Evolutionary conservation across 2,888 invertebrate species (phyloP), one percentile per base, ranked within the genome.

Genomic region (Drosophila histrio): DNA sequence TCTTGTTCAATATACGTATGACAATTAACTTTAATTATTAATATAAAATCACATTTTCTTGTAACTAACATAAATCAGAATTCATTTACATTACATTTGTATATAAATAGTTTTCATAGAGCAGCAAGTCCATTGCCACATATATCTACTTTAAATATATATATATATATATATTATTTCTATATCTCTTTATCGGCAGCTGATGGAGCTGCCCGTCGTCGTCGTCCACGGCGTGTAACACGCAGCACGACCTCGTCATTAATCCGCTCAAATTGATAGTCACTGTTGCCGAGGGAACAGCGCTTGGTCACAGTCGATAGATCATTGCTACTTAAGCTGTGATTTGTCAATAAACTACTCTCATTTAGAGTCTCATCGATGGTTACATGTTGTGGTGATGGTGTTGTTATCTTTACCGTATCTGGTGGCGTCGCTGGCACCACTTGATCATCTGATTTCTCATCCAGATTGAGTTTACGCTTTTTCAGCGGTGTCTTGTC

Each of bases 261-360:
- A 8, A 89, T 61, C 13, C 77, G 77, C 61, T 91, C 91, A 41
- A 89, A 89, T 41, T 89, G 87, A 77, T 91, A 91, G 19, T 90
- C 82, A 13, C 82, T 87, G 7, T 87, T 75, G 15, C 91, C 91
- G 9, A 91, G 50, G 0, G 89, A 87, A 19, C 90, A 74, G 30
- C 83, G 82, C 50, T 90, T 90, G 17, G 78, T 81, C 2, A 87
- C 61, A 39, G 22, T 56, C 17, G 63, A 61, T 4, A 54, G 8
- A 5, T 85, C 61, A n/a, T n/a, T n/a, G 11, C 53, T 49, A 21
- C 28, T 32, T 2, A 34, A 32, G 34, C 34, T 52, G 1, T 41
- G 13, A 15, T 32, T 43, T 36, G 0, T 39, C 49, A n/a, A n/a
- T 1, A 49, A 17, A 0, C 9, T 22, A 41, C 66, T 70, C 0